These are phyloP conservation scores for Drosophila pseudoananassae DNA, from an alignment of 1,140 invertebrate species.

Conservation along the genomic window DNA sequence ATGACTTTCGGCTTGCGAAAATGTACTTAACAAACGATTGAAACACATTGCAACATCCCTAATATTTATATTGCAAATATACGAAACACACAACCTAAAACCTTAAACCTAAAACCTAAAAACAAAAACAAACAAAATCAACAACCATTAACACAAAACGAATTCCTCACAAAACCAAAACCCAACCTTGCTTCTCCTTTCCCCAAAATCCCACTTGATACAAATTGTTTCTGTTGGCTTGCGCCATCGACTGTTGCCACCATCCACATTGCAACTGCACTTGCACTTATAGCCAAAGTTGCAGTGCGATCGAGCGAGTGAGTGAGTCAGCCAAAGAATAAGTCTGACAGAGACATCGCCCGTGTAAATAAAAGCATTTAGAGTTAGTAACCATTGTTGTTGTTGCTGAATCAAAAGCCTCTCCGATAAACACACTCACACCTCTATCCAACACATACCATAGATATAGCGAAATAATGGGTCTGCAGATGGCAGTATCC, in stretches of 20 bases:
- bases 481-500: slow-evolving; percentile 82
- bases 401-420: slow-evolving; percentile 21
- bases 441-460: not conserved
- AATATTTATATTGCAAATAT: slow-evolving; percentile 7
- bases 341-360: slow-evolving; percentile 41
- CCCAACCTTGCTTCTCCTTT: slow-evolving; percentile 5
- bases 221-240: slow-evolving; percentile 1
- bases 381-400: slow-evolving; percentile 32
- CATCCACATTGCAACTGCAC: not conserved
- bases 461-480: slow-evolving; percentile 70
- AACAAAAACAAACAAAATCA: slow-evolving; percentile 28
- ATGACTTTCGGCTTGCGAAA: slow-evolving; percentile 83
- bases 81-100: slow-evolving; percentile 3
- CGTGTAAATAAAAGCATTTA: slow-evolving; percentile 27
- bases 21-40: slow-evolving; percentile 81
- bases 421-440: slow-evolving; percentile 6
- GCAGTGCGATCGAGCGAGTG: slow-evolving; percentile 22
- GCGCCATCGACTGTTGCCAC: no score
- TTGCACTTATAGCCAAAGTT: slow-evolving; percentile 30
- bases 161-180: slow-evolving; percentile 17
- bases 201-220: slow-evolving; percentile 1
- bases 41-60: slow-evolving; percentile 30
- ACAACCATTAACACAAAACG: slow-evolving; percentile 19
- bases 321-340: slow-evolving; percentile 56
- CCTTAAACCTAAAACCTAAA: slow-evolving; percentile 1